These are phyloP conservation scores for Epistrophella euchroma DNA, from an alignment of 2,888 invertebrate species.

Conservation along the genomic window DNA sequence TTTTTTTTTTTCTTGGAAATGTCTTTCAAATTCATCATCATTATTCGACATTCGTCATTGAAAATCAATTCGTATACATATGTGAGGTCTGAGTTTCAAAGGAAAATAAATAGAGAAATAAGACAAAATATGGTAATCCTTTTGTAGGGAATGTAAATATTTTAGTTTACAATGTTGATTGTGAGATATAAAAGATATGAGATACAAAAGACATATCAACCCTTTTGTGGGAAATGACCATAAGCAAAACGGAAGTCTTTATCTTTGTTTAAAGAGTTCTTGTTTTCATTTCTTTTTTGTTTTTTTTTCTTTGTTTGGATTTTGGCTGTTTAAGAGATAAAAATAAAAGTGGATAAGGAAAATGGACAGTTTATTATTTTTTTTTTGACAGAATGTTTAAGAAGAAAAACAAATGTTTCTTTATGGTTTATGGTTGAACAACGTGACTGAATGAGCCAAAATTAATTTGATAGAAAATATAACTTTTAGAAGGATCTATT, in stretches of 20 bases:
- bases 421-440: no score
- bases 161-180: conserved; percentile 42
- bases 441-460: no score
- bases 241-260: conserved; percentile 40
- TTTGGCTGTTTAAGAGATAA: conserved; percentile 1
- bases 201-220: conserved; percentile 12
- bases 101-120: conserved; percentile 25
- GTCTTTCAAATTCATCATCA: background rate
- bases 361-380: background rate
- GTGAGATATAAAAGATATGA: conserved; percentile 9
- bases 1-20: background rate
- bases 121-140: conserved; percentile 46
- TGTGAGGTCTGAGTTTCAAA: background rate
- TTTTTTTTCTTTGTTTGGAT: no score
- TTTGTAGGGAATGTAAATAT: conserved; percentile 59
- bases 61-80: conserved; percentile 12
- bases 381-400: background rate
- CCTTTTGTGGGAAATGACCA: conserved; percentile 48
- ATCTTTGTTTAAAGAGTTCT: conserved; percentile 24
- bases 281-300: background rate
- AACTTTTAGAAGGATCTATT: no score
- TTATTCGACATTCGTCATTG: conserved; percentile 29
- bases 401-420: background rate
- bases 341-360: background rate
- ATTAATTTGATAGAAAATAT: no score